Percentiles rank a stretch among this genome's conserved stretches.
Evolutionary conservation across 2,888 invertebrate genomes (phyloP).

Genomic region (Ditula angustiorana): DNA sequence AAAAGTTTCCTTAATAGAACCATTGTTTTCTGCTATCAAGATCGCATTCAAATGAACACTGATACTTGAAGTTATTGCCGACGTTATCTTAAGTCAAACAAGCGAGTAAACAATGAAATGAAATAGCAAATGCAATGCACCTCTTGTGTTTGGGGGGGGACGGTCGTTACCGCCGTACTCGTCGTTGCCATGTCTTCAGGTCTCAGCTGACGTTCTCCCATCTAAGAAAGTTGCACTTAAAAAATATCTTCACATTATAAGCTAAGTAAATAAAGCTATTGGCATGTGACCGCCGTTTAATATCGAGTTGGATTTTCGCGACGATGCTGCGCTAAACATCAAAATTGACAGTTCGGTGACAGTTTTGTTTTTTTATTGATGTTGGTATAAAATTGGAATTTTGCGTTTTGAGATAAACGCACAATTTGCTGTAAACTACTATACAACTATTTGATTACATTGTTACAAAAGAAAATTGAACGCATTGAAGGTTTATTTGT

Average conservation of each 20-base stretch:
- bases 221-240: constrained; percentile 53
- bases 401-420: constrained; percentile 1
- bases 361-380: neutral
- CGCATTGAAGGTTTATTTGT: too few relatives aligned
- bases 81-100: constrained; percentile 33
- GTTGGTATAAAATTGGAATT: neutral
- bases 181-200: constrained; percentile 78
- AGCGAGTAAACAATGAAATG: constrained; percentile 33
- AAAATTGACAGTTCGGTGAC: constrained; percentile 22
- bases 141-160: constrained; percentile 72
- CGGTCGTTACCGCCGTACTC: constrained; percentile 75
- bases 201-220: constrained; percentile 69
- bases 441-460: neutral
- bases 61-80: constrained; percentile 5
- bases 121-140: constrained; percentile 59
- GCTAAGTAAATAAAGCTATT: constrained; percentile 40
- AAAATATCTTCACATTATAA: constrained; percentile 59
- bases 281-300: constrained; percentile 31
- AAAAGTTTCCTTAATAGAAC: constrained; percentile 18
- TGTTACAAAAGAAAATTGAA: too few relatives aligned
- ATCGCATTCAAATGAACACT: constrained; percentile 29
- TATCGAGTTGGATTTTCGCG: constrained; percentile 2
- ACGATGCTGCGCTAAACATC: constrained; percentile 16
- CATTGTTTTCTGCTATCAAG: constrained; percentile 11
- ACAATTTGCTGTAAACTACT: neutral